These are phyloP conservation scores for Cephus spinipes DNA, from an alignment of 2,888 invertebrate genomes.

Conservation along the genomic window DNA sequence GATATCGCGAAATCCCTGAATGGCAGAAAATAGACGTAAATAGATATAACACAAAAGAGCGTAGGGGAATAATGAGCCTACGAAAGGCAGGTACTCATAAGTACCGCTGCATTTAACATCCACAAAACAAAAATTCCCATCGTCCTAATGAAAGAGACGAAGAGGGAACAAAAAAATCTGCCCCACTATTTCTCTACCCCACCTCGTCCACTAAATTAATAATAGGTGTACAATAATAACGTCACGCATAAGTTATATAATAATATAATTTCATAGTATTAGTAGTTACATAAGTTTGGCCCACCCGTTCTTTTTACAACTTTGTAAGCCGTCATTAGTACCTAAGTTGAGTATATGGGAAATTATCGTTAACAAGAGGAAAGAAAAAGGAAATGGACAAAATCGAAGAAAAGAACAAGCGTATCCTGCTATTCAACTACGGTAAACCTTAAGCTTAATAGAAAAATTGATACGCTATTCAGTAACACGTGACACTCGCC, in stretches of 20 bases:
- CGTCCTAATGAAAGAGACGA: conserved; percentile 8
- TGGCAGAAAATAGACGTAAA: background rate
- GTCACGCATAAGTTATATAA: conserved; percentile 26
- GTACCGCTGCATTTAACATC: conserved; percentile 11
- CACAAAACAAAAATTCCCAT: conserved; percentile 5
- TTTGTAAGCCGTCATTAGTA: conserved; percentile 11
- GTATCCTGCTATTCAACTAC: background rate
- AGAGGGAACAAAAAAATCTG: background rate
- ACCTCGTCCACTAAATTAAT: background rate
- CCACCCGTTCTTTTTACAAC: conserved; percentile 15
- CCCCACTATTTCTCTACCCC: conserved; percentile 3
- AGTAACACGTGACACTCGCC: background rate
- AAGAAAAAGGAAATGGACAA: background rate
- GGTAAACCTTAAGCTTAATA: background rate
- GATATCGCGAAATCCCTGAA: conserved; percentile 14
- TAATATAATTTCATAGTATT: conserved; percentile 43
- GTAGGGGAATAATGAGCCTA: conserved; percentile 9
- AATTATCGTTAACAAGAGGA: background rate
- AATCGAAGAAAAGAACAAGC: background rate
- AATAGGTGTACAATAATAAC: conserved; percentile 6
- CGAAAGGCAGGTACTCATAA: conserved; percentile 14
- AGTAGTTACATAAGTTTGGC: conserved; percentile 44
- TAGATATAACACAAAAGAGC: background rate
- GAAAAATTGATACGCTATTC: background rate
- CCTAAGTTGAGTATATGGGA: conserved; percentile 5